Conservation (phyloP, 2,888 invertebrate species). For the Stenoptilia bipunctidactyla region DNA sequence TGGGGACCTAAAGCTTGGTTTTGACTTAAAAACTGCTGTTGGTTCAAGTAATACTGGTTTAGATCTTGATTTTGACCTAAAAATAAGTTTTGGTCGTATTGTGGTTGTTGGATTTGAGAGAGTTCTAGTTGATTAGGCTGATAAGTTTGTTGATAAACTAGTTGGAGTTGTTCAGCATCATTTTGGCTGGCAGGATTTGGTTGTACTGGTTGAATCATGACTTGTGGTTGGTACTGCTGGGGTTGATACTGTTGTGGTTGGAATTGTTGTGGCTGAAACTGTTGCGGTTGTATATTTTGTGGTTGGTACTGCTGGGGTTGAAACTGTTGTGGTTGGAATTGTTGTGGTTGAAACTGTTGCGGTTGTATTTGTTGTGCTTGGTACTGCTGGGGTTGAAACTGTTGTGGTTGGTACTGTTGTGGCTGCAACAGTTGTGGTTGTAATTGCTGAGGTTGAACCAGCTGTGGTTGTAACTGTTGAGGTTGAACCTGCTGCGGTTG, state of each 20-base stretch:
- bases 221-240: constrained; percentile 15
- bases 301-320: constrained; percentile 17
- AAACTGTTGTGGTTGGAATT: constrained; percentile 19
- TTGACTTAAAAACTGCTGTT: constrained; percentile 15
- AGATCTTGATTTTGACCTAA: constrained; percentile 2
- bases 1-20: constrained; percentile 20
- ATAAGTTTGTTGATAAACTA: constrained; percentile 4
- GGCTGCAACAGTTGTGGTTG: constrained; percentile 20
- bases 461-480: constrained; percentile 18
- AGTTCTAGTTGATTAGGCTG: constrained; percentile 5
- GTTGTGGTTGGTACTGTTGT: constrained; percentile 19
- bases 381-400: constrained; percentile 17
- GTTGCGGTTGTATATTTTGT: constrained; percentile 16
- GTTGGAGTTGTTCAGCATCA: constrained; percentile 16
- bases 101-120: constrained; percentile 1
- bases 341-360: constrained; percentile 13
- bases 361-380: constrained; percentile 14
- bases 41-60: constrained; percentile 16
- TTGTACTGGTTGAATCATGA: constrained; percentile 14
- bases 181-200: constrained; percentile 17
- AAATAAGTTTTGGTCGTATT: constrained; percentile 7
- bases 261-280: constrained; percentile 12
- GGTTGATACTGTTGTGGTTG: constrained; percentile 20
- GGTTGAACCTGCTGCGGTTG: constrained; percentile 31
- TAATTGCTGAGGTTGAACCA: constrained; percentile 11